Conservation (phyloP, 2,113 vertebrate genomes). For the Rattus rattus region DNA sequence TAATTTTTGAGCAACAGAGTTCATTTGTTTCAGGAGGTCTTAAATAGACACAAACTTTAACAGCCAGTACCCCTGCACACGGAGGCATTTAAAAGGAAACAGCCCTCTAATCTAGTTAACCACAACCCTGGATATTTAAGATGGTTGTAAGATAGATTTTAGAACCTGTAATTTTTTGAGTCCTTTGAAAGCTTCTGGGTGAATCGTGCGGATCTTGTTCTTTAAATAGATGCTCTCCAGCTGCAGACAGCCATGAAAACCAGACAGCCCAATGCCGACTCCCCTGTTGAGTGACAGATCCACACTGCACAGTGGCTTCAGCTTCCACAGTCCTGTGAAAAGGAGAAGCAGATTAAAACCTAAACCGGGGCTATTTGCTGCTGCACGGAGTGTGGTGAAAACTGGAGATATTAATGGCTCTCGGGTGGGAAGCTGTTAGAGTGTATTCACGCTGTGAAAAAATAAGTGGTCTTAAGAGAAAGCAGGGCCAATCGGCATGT, state of each 20-base stretch:
- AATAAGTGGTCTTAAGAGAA: background rate
- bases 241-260: conserved; percentile 87
- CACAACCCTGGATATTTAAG: background rate
- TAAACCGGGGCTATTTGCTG: background rate
- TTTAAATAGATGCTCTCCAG: conserved; percentile 89
- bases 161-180: conserved; percentile 89
- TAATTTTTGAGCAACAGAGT: conserved; percentile 52
- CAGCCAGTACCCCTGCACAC: background rate
- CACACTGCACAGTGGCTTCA: conserved; percentile 87
- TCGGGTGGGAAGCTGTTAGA: background rate
- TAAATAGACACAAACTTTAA: conserved; percentile 19
- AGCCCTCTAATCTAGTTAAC: conserved; percentile 2
- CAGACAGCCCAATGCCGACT: conserved; percentile 79
- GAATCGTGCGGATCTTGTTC: conserved; percentile 87
- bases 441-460: background rate
- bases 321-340: conserved; percentile 82
- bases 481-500: background rate
- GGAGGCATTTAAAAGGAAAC: background rate
- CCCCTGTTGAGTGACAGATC: conserved; percentile 91
- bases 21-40: background rate
- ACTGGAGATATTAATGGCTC: background rate
- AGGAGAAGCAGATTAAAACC: conserved; percentile 46
- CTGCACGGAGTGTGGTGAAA: background rate
- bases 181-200: conserved; percentile 88
- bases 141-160: conserved; percentile 46